phyloP scores from a whole-genome alignment of 2,888 invertebrate species.

The Acronicta leporina region DNA sequence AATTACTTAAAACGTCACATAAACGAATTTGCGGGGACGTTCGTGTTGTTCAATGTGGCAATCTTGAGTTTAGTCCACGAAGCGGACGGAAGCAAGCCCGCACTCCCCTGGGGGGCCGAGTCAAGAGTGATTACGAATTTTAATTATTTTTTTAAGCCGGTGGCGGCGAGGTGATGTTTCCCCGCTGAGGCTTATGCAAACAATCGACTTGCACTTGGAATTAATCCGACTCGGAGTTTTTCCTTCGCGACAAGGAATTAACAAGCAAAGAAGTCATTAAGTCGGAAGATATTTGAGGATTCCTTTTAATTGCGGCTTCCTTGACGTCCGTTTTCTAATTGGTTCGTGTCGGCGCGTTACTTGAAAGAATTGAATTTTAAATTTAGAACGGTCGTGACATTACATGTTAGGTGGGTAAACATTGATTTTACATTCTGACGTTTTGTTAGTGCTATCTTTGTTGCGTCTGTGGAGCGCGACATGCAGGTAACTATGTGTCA shows the following conservation, averaged over 20 bases:
- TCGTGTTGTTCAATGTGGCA: conserved; percentile 65
- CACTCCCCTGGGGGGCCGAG: conserved; percentile 78
- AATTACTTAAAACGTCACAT: conserved; percentile 70
- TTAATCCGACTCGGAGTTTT: conserved; percentile 86
- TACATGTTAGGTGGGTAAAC: conserved; percentile 19
- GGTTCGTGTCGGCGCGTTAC: conserved; percentile 82
- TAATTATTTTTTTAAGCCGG: conserved; percentile 90
- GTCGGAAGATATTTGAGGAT: conserved; percentile 88
- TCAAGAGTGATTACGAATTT: conserved; percentile 89
- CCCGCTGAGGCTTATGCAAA: conserved; percentile 88
- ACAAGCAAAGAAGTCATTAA: conserved; percentile 89
- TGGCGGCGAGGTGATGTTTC: conserved; percentile 88
- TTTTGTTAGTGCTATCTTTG: conserved; percentile 48
- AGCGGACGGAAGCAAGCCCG: conserved; percentile 73
- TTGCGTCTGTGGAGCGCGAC: conserved; percentile 61
- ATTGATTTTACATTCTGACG: conserved; percentile 33
- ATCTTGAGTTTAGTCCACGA: conserved; percentile 61
- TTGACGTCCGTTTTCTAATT: conserved; percentile 86
- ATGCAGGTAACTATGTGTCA: conserved; percentile 74
- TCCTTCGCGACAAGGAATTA: conserved; percentile 88
- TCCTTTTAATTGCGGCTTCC: conserved; percentile 87
- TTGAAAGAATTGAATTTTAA: conserved; percentile 72
- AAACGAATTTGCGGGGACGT: conserved; percentile 72
- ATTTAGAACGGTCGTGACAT: conserved; percentile 33
- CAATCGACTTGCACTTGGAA: conserved; percentile 89